A percentile compares a stretch with the other conserved stretches of the same genome.
phyloP scores from a whole-genome alignment of 2,888 invertebrate genomes.

The Agrochola lychnidis region DNA sequence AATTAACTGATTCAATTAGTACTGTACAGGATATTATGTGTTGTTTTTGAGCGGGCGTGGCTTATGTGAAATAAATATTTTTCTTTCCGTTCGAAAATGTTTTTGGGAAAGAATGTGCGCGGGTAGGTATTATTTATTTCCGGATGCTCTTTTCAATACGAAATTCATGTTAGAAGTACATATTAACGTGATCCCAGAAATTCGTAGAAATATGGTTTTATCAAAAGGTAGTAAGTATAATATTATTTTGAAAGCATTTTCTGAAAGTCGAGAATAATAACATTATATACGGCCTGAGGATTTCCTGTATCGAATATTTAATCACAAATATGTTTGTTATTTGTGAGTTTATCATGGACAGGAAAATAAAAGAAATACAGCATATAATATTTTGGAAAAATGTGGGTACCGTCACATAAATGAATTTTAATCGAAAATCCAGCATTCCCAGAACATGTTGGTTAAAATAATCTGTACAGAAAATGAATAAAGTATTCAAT shows the following conservation, averaged over 20 bases:
- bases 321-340: neutral
- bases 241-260: neutral
- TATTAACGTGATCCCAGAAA: neutral
- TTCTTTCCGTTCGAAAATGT: neutral
- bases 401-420: neutral
- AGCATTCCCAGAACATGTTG: neutral
- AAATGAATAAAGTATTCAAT: neutral
- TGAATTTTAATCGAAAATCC: neutral
- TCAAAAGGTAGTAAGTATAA: too few species aligned
- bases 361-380: neutral
- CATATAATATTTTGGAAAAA: too few species aligned
- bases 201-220: neutral
- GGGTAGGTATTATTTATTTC: neutral
- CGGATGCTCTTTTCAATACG: neutral
- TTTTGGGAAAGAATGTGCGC: neutral
- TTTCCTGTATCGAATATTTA: neutral
- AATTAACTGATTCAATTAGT: slow-evolving; percentile 80
- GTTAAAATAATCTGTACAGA: neutral
- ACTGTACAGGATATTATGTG: slow-evolving; percentile 57
- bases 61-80: neutral
- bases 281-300: neutral
- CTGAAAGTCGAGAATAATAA: neutral
- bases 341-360: neutral
- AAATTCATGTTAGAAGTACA: neutral
- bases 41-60: slow-evolving; percentile 51